Base-by-base conservation (phyloP, 2,113 vertebrate species). In the Megalops atlanticus region DNA sequence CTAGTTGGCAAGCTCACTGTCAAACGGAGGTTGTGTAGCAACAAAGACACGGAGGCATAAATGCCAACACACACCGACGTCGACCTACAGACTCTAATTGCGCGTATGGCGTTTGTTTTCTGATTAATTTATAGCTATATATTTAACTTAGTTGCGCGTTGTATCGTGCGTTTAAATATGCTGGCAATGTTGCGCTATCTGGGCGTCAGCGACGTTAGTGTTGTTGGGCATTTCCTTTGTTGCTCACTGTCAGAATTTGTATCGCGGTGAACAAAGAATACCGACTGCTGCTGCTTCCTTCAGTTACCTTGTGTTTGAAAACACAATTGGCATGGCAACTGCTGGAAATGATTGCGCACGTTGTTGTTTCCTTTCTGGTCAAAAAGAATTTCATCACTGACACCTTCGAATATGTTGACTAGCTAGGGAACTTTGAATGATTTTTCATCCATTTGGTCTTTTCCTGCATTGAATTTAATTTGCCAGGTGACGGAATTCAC, bases 211-310 rank as follows among this genome's bases (percentile, higher is more conserved):
- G 36, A 71, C 27, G 69, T 36, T 38, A 38, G 69, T 71, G 69
- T 71, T 71, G 31, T 33, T 16, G 69, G 35, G 31, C 39, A 80
- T 87, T 84, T 93, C 92, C 86, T 90, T 92, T 69, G 41, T 77
- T 70, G 93, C 0, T 84, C 89, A 36, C 90, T 94, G 84, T 91
- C 93, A 21, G n/a, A n/a, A 78, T 90, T 16, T 64, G 58, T 64
- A 64, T 64, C 58, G 58, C 58, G 8, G n/a, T 64, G 58, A 64
- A 64, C 58, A 64, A 64, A 64, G 58, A 64, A 64, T 64, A 64
- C n/a, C 24, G 58, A 87, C 90, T 0, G 87, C 92, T 15, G 86
- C 93, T 1, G 92, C 90, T 83, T 93, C 90, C 35, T 94, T 8
- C 58, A 93, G 79, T 87, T 91, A 71, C 45, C 89, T 82, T 93